A percentile compares a stretch with the other conserved stretches of the same genome.
These are phyloP conservation scores for Rattus rattus DNA, from an alignment of 2,113 vertebrate genomes.

Conservation along the genomic window DNA sequence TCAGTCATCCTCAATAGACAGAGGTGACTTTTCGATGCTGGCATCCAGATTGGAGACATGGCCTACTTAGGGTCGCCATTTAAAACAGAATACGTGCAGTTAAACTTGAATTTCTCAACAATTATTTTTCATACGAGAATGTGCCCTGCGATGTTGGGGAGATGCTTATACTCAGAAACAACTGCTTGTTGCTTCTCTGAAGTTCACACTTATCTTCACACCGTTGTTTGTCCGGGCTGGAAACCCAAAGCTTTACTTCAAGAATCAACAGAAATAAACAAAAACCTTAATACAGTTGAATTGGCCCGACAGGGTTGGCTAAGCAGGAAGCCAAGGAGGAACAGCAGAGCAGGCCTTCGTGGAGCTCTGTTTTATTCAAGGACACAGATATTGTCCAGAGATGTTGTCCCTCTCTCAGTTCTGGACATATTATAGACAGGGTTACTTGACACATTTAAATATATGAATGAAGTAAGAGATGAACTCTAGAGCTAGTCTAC, in stretches of 20 bases:
- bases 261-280: slow-evolving; percentile 41
- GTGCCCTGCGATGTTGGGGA: not conserved
- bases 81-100: not conserved
- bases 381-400: not conserved
- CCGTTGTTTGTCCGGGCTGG: not conserved
- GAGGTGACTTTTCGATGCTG: not conserved
- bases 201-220: not conserved
- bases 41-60: not conserved
- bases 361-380: not conserved
- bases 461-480: not conserved
- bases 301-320: not conserved
- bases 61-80: not conserved
- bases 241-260: not conserved
- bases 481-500: not conserved
- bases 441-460: not conserved
- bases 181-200: not conserved
- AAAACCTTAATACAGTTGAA: not conserved
- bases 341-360: not conserved
- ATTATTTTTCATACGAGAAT: not conserved
- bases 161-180: not conserved
- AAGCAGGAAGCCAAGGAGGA: not conserved
- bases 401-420: not conserved
- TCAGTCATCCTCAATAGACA: not conserved
- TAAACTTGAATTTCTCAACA: slow-evolving; percentile 15
- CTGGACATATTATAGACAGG: not conserved